These are phyloP conservation scores for Macrosiphum euphorbiae DNA, from an alignment of 2,888 invertebrate genomes.

Conservation along the genomic window DNA sequence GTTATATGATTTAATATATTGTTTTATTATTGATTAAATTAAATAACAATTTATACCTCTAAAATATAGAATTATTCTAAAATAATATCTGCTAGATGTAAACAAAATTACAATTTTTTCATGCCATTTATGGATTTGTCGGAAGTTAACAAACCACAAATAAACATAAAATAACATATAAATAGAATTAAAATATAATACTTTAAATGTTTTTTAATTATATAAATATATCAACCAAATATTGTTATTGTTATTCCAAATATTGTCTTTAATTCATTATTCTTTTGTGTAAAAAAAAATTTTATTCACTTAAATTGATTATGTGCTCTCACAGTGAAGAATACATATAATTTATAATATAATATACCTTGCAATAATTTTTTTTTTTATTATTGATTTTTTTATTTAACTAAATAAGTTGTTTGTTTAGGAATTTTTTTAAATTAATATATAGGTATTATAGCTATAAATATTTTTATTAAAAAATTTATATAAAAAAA, in stretches of 20 bases:
- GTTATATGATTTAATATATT: neutral
- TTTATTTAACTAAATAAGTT: neutral
- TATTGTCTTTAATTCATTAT: conserved; percentile 32
- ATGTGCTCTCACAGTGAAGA: neutral
- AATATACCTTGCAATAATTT: neutral
- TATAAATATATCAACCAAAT: neutral
- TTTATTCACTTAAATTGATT: neutral
- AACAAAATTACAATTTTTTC: neutral
- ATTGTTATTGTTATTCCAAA: too few species aligned
- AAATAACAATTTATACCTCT: too few species aligned
- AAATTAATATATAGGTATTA: neutral
- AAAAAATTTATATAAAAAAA: too few species aligned
- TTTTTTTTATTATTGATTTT: neutral
- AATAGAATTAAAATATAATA: too few species aligned
- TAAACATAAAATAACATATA: too few species aligned
- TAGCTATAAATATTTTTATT: too few species aligned
- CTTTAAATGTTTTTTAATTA: conserved; percentile 16
- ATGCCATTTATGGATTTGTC: neutral
- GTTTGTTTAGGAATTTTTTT: conserved; percentile 5
- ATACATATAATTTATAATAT: neutral
- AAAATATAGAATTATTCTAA: too few species aligned
- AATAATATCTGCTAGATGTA: neutral
- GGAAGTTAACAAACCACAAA: too few species aligned
- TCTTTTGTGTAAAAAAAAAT: neutral
- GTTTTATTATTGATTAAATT: too few species aligned